Percentiles rank a stretch among this genome's conserved stretches.
These are phyloP conservation scores for Tichodroma muraria DNA, from an alignment of 2,113 vertebrate genomes.

Conservation along the genomic window DNA sequence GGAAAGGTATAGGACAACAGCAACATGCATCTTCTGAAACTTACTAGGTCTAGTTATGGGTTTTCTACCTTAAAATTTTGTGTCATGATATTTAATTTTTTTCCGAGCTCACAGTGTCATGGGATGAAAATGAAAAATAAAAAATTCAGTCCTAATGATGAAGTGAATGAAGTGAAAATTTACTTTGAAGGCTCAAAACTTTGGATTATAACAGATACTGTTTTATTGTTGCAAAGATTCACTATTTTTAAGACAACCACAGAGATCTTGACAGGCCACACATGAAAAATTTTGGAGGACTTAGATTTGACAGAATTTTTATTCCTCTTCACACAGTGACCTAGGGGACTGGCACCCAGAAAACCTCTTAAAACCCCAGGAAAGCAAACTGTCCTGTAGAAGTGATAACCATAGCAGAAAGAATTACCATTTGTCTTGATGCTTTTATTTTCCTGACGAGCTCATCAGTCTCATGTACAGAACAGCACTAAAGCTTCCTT, in stretches of 20 bases:
- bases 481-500: background rate
- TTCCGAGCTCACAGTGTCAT: background rate
- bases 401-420: background rate
- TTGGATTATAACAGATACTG: background rate
- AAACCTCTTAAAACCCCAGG: background rate
- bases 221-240: background rate
- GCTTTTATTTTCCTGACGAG: background rate
- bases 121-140: background rate
- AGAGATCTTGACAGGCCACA: background rate
- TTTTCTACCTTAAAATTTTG: background rate
- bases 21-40: background rate
- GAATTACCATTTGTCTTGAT: background rate
- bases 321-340: background rate
- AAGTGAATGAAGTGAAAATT: background rate
- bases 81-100: rapidly evolving
- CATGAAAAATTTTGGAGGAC: background rate
- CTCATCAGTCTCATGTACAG: background rate
- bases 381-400: rapidly evolving
- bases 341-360: background rate
- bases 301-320: background rate
- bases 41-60: background rate
- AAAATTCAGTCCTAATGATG: background rate
- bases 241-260: background rate
- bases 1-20: background rate
- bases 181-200: background rate